Evolutionary conservation across 2,113 vertebrate genomes (phyloP).

Genomic region (Vanacampus margaritifer): DNA sequence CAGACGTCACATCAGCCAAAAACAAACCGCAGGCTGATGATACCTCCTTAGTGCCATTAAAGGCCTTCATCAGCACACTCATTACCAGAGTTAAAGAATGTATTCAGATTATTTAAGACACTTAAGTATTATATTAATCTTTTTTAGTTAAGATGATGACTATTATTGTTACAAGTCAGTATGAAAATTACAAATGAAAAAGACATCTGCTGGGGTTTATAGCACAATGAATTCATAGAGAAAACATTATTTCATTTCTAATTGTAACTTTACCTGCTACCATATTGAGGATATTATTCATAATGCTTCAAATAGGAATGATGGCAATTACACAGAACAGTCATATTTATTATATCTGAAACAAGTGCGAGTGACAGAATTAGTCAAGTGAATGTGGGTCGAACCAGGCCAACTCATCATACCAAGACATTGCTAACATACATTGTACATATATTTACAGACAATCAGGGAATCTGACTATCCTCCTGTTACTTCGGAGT

Average conservation of each 20-base stretch:
- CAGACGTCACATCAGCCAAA: conserved; percentile 43
- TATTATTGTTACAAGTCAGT: conserved; percentile 52
- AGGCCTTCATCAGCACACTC: conserved; percentile 62
- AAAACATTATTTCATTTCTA: conserved; percentile 1
- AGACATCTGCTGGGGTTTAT: conserved; percentile 36
- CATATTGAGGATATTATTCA: conserved; percentile 39
- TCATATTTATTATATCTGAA: conserved; percentile 20
- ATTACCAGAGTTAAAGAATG: conserved; percentile 48
- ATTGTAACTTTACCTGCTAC: conserved; percentile 16
- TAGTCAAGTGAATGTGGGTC: conserved; percentile 21
- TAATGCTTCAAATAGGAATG: conserved; percentile 39
- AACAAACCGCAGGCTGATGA: conserved; percentile 35
- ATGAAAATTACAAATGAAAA: conserved; percentile 45
- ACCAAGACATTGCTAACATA: conserved; percentile 8
- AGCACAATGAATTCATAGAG: conserved; percentile 11
- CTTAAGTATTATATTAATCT: conserved; percentile 51
- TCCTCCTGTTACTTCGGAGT: conserved; percentile 21
- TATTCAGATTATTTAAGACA: conserved; percentile 49
- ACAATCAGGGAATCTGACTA: conserved; percentile 32
- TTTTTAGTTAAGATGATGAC: conserved; percentile 51
- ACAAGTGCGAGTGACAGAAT: conserved; percentile 13
- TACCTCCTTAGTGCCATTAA: conserved; percentile 60
- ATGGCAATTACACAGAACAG: conserved; percentile 26
- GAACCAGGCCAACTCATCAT: conserved; percentile 16
- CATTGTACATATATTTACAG: conserved; percentile 6